Evolutionary conservation across 2,888 invertebrate species (phyloP), one percentile per base, ranked within the genome.

Genomic region (Drosophila nigricruria): DNA sequence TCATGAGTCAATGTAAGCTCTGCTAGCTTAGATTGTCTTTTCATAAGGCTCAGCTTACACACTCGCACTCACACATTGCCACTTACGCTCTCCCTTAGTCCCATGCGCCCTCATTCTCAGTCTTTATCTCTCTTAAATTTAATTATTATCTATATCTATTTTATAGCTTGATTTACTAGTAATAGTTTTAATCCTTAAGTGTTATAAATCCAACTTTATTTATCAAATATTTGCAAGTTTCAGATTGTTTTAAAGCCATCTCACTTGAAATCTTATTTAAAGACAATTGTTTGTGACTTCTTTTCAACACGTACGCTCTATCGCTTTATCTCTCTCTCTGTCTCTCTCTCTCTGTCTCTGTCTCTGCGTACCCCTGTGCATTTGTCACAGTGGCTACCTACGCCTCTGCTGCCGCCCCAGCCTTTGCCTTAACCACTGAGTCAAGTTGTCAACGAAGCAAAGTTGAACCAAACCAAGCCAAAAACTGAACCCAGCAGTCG

Each of bases 401-500:
- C 49, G 67, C 32, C 57, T 18, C 53, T 60, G 67, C 5, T n/a
- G 40, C 36, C 45, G 25, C 9, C 4, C 16, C 25, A 1, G 34
- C 16, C 23, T n/a, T 4, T n/a, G 66, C 38, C 27, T 34, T 20
- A 42, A 56, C 16, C 23, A 32, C 52, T 40, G 38, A 53, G 67
- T 67, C 73, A 67, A 73, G 67, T 73, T 73, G 73, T 73, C 73
- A 73, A 63, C 73, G 59, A 54, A 61, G 45, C 58, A 57, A 52
- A 59, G 54, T 43, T 34, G 70, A 73, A 72, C 57, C 62, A 57
- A 72, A 73, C 66, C 75, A 73, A 78, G 60, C 68, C 83, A 76
- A 76, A 86, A 81, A 66, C 67, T 70, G 68, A 86, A 42, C 70
- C 66, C 87, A 59, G 53, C 69, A 53, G 59, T 64, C 45, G 56